A percentile compares a stretch with the other conserved stretches of the same genome.
Evolutionary conservation across 1,140 invertebrate species (phyloP).

Genomic region (Drosophila mojavensis): DNA sequence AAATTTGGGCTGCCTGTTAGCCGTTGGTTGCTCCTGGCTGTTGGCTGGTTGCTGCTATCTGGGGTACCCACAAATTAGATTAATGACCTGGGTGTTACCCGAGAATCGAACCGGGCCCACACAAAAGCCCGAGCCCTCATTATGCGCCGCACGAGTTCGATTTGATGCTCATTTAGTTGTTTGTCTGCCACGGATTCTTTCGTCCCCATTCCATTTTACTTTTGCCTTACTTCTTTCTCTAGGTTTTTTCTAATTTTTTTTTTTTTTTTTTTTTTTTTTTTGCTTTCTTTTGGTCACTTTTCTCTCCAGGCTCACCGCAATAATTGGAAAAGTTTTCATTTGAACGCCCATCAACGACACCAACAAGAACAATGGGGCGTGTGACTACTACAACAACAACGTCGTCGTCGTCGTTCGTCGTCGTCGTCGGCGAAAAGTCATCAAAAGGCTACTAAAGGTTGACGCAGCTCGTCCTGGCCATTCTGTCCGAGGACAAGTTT

Average conservation of each 20-base stretch:
- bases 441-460: constrained; percentile 82
- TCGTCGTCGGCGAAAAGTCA: constrained; percentile 67
- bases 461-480: constrained; percentile 71
- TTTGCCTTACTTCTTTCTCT: constrained; percentile 21
- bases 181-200: constrained; percentile 69
- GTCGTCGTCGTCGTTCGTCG: too few relatives aligned
- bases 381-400: constrained; percentile 62
- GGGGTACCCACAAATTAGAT: constrained; percentile 64
- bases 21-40: background rate
- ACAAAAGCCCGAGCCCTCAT: constrained; percentile 52
- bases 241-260: too few relatives aligned
- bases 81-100: constrained; percentile 59
- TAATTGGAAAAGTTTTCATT: constrained; percentile 83
- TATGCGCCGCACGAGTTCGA: constrained; percentile 80
- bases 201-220: constrained; percentile 17
- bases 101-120: background rate
- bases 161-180: constrained; percentile 81
- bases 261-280: constrained; percentile 13
- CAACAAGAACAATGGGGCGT: constrained; percentile 78
- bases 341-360: constrained; percentile 80
- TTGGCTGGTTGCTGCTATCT: background rate
- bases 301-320: constrained; percentile 66
- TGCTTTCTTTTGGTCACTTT: constrained; percentile 20
- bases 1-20: constrained; percentile 39
- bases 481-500: constrained; percentile 63